Evolutionary conservation across 2,113 vertebrate genomes (phyloP), one percentile per base, ranked within the genome.

Genomic region (Panurus biarmicus): DNA sequence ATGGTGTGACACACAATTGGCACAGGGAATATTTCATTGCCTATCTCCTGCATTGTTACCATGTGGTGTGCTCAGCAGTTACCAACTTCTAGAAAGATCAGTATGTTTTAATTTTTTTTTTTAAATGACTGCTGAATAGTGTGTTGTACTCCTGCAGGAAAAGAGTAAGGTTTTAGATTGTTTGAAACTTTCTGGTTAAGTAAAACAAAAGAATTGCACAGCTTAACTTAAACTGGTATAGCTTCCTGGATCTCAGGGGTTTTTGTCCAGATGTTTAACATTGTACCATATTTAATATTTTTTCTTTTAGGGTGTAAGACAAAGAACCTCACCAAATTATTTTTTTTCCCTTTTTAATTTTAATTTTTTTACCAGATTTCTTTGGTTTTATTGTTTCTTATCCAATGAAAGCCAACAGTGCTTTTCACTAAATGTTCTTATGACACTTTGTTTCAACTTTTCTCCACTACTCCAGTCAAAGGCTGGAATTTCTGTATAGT

Each of bases 191-290:
- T 57, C 8, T 64, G 42, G 28, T 25, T 53, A 33, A 67, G 13
- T 33, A 29, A 62, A 19, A 50, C 5, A 5, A 42, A 35, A 42
- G 29, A 73, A 23, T 4, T 4, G 14, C 33, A 18, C 5, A 29
- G 7, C 9, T 44, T 74, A 58, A 31, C 3, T 42, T 74, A 33
- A 74, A 58, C 15, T 19, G 7, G 2, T n/a, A 10, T 22, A 25
- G 21, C 51, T 82, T 67, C 1, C 2, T 78, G 14, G 5, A 42
- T 81, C 12, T 70, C 44, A 15, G 0, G 29, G 4, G 0, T 19
- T 57, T 58, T 38, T 65, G 10, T 54, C 8, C 10, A 50, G 38
- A 12, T 48, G 19, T n/a, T 70, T 51, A 81, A 44, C 9, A 7
- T 14, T 70, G n/a, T 57, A 4, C 11, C 3, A 12, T 23, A 31